Evolutionary conservation across 2,797 vertebrate genomes (phyloP).

Genomic region (Spinus olivaceus): DNA sequence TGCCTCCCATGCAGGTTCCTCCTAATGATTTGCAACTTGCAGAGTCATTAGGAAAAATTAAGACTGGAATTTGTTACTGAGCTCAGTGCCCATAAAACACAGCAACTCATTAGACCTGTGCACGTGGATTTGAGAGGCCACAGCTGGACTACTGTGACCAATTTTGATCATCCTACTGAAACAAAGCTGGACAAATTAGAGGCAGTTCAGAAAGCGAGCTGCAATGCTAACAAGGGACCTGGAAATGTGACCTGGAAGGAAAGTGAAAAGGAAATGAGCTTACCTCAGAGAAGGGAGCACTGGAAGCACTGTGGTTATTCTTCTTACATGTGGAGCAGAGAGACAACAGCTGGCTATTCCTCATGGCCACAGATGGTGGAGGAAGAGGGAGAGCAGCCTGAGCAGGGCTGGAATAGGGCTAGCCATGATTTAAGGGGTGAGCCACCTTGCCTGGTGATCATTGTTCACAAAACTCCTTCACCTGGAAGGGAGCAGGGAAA

Average conservation of each 20-base stretch:
- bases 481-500: neutral
- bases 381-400: neutral
- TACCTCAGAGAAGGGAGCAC: neutral
- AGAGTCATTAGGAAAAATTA: constrained; percentile 10
- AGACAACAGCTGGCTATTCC: neutral
- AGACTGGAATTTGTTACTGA: neutral
- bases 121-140: neutral
- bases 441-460: neutral
- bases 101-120: neutral
- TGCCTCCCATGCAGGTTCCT: neutral
- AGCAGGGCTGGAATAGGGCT: rapidly evolving
- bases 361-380: rapidly evolving
- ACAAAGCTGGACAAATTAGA: neutral
- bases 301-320: neutral
- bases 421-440: neutral
- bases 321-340: rapidly evolving
- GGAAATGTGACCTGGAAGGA: neutral
- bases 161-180: neutral
- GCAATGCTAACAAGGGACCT: neutral
- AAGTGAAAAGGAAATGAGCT: neutral
- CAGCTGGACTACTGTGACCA: neutral
- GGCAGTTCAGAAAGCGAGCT: neutral
- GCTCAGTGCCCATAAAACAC: neutral
- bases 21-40: neutral
- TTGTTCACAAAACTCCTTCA: neutral